Conservation (phyloP, 2,113 vertebrate species). For the Phrynosoma blainvillii region DNA sequence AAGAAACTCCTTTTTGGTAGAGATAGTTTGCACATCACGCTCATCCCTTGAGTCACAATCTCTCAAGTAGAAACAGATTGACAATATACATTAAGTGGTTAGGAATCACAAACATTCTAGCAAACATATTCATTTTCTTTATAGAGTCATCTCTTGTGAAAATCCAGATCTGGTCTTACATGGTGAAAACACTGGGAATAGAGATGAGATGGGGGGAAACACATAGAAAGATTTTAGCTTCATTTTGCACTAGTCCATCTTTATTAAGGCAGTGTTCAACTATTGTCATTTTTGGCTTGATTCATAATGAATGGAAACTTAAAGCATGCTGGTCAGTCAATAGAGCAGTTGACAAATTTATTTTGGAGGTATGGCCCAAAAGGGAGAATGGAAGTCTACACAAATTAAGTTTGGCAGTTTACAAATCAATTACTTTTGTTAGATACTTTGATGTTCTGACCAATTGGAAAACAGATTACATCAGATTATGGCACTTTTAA, state of each 20-base stretch:
- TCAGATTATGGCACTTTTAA: conserved; percentile 73
- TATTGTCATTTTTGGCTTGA: background rate
- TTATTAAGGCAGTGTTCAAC: conserved; percentile 10
- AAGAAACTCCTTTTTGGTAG: background rate
- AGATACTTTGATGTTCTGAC: conserved; percentile 48
- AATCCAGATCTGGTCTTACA: background rate
- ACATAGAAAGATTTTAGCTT: background rate
- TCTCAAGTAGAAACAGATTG: background rate
- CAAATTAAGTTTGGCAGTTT: conserved; percentile 65
- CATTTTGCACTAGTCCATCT: background rate
- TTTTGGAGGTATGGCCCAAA: conserved; percentile 58
- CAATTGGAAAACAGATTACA: conserved; percentile 69
- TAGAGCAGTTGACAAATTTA: conserved; percentile 13
- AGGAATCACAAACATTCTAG: background rate
- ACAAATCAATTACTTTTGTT: conserved; percentile 71
- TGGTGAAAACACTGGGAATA: background rate
- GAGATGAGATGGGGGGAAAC: background rate
- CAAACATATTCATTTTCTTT: background rate
- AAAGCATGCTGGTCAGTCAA: background rate
- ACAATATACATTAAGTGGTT: no score
- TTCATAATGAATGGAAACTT: background rate
- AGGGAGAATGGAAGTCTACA: conserved; percentile 62
- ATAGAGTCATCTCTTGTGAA: background rate
- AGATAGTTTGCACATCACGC: background rate
- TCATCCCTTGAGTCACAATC: background rate